phyloP scores from a whole-genome alignment of 2,888 invertebrate genomes.

The Catocala sponsa region DNA sequence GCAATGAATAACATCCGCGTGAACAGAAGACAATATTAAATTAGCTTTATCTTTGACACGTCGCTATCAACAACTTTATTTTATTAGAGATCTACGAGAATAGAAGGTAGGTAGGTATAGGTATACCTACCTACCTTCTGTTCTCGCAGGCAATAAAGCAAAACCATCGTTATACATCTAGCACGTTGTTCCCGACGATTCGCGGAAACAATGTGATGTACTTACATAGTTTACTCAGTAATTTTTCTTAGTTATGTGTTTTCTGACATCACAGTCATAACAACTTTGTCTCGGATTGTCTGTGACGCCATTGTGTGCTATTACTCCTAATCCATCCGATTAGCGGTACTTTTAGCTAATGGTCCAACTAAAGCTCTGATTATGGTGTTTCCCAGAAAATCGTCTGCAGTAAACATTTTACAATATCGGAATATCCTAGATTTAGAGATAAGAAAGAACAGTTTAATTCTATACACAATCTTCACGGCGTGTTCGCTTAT shows the following conservation, averaged over 20 bases:
- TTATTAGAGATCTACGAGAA: no score
- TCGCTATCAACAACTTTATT: no score
- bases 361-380: neutral
- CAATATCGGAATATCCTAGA: conserved; percentile 53
- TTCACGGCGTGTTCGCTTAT: conserved; percentile 72
- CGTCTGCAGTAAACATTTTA: conserved; percentile 10
- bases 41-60: no score
- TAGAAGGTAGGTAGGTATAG: no score
- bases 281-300: neutral
- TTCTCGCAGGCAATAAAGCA: no score
- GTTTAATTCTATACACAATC: conserved; percentile 69
- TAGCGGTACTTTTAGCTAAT: conserved; percentile 3
- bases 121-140: no score
- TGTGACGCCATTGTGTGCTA: neutral
- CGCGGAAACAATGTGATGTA: no score
- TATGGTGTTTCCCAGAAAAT: conserved; percentile 15
- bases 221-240: neutral
- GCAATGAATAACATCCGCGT: no score
- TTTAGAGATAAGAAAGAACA: conserved; percentile 64
- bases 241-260: conserved; percentile 2
- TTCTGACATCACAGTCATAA: conserved; percentile 4
- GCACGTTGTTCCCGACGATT: no score
- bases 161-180: no score
- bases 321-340: neutral
- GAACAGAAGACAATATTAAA: no score